Percentiles rank a stretch among this genome's conserved stretches.
Conservation (phyloP, 2,113 vertebrate genomes). For the Zosterops lateralis region DNA sequence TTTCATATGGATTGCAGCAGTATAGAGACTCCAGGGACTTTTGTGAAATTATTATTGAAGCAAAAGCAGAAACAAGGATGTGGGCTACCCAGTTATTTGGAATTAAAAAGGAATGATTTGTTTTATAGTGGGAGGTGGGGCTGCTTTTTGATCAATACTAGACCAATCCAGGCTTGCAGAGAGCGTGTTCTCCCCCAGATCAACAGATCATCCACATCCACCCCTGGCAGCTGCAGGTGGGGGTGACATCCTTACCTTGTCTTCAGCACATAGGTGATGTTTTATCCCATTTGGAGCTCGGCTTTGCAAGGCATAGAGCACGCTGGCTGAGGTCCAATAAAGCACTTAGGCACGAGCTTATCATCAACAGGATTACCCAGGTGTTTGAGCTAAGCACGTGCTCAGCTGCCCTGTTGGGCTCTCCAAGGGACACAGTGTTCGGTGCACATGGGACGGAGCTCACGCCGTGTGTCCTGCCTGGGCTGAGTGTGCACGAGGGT, state of each 20-base stretch:
- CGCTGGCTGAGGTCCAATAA: constrained; percentile 53
- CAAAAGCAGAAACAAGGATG: neutral
- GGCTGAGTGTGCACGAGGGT: neutral
- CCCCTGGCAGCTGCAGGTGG: constrained; percentile 44
- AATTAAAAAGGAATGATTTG: neutral
- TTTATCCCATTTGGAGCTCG: constrained; percentile 43
- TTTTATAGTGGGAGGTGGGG: neutral
- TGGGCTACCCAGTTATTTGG: neutral
- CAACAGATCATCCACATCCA: neutral
- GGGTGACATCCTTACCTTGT: constrained; percentile 48
- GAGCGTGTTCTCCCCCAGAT: neutral
- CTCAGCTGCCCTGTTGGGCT: neutral
- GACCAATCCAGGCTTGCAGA: neutral
- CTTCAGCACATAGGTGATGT: constrained; percentile 31
- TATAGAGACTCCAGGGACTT: neutral
- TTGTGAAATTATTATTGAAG: neutral
- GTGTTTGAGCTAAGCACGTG: constrained; percentile 59
- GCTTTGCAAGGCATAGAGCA: neutral
- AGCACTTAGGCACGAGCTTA: constrained; percentile 58
- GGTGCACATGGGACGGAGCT: neutral
- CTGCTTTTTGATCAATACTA: neutral
- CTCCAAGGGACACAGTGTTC: neutral
- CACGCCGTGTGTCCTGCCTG: neutral
- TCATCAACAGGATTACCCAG: constrained; percentile 58
- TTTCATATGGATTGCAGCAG: neutral